Base-by-base conservation (phyloP, 2,888 invertebrate species). In the Ethmia dodecea region DNA sequence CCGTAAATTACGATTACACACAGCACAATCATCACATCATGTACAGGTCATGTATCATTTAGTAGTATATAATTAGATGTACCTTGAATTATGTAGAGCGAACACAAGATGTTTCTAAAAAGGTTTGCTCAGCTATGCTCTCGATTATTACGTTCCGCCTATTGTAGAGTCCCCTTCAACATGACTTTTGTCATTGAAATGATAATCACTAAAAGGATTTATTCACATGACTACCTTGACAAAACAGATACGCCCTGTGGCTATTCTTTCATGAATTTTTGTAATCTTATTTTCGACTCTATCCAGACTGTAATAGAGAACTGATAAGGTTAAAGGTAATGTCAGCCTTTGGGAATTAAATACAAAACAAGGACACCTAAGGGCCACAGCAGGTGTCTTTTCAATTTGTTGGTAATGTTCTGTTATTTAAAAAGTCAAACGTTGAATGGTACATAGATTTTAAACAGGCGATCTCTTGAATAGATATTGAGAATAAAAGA, bases 211-310 rank as follows among this genome's bases (percentile, higher is more conserved):
- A 69, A 77, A 83, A 83, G 77, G 81, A 81, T 80, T 86, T 73
- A 78, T 79, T 83, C 81, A 80, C 76, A 65, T 76, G 69, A 79
- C 64, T 80, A 58, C 68, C 63, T 75, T 72, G 66, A 78, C 75
- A 75, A 73, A 70, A 67, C 61, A 77, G 84, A 84, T 84, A 84
- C 81, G 71, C 84, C 84, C 84, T 84, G 80, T 83, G 83, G 83
- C 80, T 84, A 78, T 60, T 46, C 51, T 35, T 40, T 49, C 38
- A 43, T 31, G 13, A 2, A 0, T 14, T 13, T n/a, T 6, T 32
- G 9, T 1, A 11, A 13, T 10, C 6, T 3, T 20, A 48, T 42
- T 45, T 26, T 45, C 13, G 42, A 47, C 54, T 40, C 38, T n/a
- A n/a, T n/a, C n/a, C n/a, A n/a, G n/a, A n/a, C n/a, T n/a, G n/a